These are phyloP conservation scores for Sebastes kiyomatsui DNA, from an alignment of 2,797 vertebrate genomes.

Conservation along the genomic window DNA sequence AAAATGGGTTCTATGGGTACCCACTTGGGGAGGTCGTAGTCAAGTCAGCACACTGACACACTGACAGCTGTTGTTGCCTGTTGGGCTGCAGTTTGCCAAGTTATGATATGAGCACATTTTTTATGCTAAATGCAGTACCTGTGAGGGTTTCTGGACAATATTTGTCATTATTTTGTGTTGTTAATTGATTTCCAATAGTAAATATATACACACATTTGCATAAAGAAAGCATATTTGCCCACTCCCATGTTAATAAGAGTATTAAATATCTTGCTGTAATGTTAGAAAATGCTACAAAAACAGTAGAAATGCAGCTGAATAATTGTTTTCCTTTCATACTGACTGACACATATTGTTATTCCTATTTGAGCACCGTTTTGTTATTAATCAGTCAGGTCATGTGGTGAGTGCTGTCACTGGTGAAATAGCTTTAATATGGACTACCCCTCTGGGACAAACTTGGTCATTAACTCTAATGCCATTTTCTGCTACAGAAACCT, in stretches of 20 bases:
- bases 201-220: no score
- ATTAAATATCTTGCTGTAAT: background rate
- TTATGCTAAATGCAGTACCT: no score
- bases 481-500: slow-evolving; percentile 80
- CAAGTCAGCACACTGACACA: no score
- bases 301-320: background rate
- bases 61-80: no score
- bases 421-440: slow-evolving; percentile 82
- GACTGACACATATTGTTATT: slow-evolving; percentile 79
- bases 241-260: rapidly evolving
- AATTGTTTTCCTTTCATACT: slow-evolving; percentile 51
- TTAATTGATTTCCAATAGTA: no score
- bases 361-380: slow-evolving; percentile 72
- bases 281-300: slow-evolving; percentile 9
- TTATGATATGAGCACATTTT: no score
- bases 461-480: slow-evolving; percentile 87
- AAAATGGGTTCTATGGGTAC: no score
- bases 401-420: slow-evolving; percentile 77
- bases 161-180: no score
- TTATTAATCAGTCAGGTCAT: slow-evolving; percentile 82
- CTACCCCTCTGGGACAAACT: slow-evolving; percentile 79
- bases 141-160: no score
- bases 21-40: no score
- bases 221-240: no score
- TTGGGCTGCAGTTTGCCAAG: no score